Base-by-base conservation (phyloP, 2,888 invertebrate species). In the Eupeodes luniger region DNA sequence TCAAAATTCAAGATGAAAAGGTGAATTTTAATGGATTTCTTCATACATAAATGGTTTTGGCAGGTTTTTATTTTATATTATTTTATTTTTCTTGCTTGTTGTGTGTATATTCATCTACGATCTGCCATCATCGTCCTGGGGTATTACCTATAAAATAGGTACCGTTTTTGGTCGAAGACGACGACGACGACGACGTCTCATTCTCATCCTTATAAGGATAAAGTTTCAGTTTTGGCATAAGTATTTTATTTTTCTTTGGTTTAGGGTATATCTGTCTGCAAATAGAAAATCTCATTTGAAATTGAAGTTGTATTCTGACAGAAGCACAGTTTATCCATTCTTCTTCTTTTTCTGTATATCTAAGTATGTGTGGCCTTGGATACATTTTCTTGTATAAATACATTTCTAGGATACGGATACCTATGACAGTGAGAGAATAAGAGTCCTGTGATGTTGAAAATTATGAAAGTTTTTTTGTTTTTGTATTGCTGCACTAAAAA, bases 231-330 rank as follows among this genome's bases (percentile, higher is more conserved):
- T 70, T 55, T 55, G n/a, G n/a, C 55, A 16, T 34, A 10, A 5
- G 10, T 40, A 55, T 62, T 51, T 53, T 19, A 51, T 76, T 51
- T 44, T 79, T 36, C 44, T 51, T 70, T 44, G 55, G 3, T 59
- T 47, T 74, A 40, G 9, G 36, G 51, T 19, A n/a, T 69, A 61
- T 76, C 61, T 69, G 79, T 83, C 74, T 72, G 83, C 74, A 83
- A 83, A 83, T 83, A 83, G 72, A 79, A 79, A 79, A 83, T 79
- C 83, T 79, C 79, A 83, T 83, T 83, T 83, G 67, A 74, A 79
- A 83, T 79, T 74, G 83, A 67, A 83, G 79, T 81, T 74, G 51
- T 81, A 40, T 67, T 74, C 59, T 79, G 83, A 74, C 72, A 83
- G 83, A 67, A 78, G 72, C 78, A 70, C 78, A 70, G 69, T 70